phyloP scores from a whole-genome alignment of 37 sponge, comb jelly and placozoan species.

The Chondrilla cf. caribensis region DNA sequence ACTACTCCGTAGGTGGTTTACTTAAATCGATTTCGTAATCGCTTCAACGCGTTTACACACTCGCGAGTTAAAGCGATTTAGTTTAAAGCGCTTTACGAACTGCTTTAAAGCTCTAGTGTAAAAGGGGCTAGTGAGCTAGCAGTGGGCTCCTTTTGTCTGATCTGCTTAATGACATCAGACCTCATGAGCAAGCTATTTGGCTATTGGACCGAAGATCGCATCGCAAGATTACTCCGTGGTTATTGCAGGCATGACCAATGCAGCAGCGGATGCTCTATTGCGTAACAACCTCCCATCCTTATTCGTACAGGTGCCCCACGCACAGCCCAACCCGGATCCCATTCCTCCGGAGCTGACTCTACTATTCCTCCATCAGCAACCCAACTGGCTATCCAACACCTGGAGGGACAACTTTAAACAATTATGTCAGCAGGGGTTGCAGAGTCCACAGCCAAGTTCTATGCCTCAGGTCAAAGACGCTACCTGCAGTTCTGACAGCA shows the following conservation, averaged over 20 bases:
- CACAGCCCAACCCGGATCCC: background rate
- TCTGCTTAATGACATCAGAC: no score
- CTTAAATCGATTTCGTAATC: no score
- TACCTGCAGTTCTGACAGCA: conserved; percentile 42
- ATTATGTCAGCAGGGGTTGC: conserved; percentile 18
- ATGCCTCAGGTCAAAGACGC: conserved; percentile 27
- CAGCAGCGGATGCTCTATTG: conserved; percentile 58
- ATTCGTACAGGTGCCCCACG: background rate
- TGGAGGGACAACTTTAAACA: conserved; percentile 44
- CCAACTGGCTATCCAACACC: conserved; percentile 51
- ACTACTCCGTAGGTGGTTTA: no score
- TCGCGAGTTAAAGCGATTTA: no score
- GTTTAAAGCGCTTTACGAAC: no score
- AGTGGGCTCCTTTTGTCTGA: no score
- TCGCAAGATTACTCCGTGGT: no score
- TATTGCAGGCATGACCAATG: conserved; percentile 25
- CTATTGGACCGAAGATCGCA: no score
- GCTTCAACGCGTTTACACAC: no score
- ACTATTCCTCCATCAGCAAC: conserved; percentile 20
- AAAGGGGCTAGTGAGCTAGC: no score
- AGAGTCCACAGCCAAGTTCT: conserved; percentile 42
- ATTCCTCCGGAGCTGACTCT: background rate
- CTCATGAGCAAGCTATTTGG: no score
- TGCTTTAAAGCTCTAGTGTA: no score
- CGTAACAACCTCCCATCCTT: conserved; percentile 20